phyloP scores from a whole-genome alignment of 2,888 invertebrate genomes.

The Laspeyria flexula region DNA sequence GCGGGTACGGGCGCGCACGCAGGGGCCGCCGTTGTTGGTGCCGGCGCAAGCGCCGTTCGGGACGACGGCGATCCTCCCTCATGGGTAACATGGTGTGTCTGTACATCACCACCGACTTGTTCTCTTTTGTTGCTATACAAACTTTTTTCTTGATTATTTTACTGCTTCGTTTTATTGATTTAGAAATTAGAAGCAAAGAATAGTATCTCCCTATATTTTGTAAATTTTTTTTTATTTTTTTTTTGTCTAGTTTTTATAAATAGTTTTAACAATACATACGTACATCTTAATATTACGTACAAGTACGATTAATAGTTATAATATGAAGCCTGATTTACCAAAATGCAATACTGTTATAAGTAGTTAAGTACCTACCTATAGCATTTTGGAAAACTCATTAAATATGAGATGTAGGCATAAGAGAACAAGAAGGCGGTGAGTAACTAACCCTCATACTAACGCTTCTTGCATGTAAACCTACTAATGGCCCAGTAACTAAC shows the following conservation, averaged over 20 bases:
- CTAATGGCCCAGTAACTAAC: constrained; percentile 36
- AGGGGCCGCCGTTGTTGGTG: constrained; percentile 76
- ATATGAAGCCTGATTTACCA: too few species aligned
- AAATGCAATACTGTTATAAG: too few species aligned
- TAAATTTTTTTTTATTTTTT: too few species aligned
- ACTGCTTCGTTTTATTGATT: background rate
- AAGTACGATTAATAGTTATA: too few species aligned
- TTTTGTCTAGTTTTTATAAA: too few species aligned
- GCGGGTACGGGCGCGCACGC: constrained; percentile 74
- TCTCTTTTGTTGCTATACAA: constrained; percentile 46
- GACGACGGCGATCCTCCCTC: constrained; percentile 76
- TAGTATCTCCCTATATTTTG: too few species aligned
- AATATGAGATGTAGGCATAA: constrained; percentile 6
- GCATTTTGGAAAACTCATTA: too few species aligned
- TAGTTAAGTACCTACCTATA: too few species aligned
- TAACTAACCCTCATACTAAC: constrained; percentile 80
- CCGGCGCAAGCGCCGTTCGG: constrained; percentile 77
- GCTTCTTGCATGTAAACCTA: constrained; percentile 72
- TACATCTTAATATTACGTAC: too few species aligned
- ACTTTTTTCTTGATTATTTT: background rate
- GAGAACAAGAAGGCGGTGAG: constrained; percentile 69
- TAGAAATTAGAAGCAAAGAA: too few species aligned
- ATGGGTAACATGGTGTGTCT: constrained; percentile 85
- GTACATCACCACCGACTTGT: constrained; percentile 66
- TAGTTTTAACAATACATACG: too few species aligned